Base-by-base conservation (phyloP, 2,113 vertebrate species). In the Alectura lathami region DNA sequence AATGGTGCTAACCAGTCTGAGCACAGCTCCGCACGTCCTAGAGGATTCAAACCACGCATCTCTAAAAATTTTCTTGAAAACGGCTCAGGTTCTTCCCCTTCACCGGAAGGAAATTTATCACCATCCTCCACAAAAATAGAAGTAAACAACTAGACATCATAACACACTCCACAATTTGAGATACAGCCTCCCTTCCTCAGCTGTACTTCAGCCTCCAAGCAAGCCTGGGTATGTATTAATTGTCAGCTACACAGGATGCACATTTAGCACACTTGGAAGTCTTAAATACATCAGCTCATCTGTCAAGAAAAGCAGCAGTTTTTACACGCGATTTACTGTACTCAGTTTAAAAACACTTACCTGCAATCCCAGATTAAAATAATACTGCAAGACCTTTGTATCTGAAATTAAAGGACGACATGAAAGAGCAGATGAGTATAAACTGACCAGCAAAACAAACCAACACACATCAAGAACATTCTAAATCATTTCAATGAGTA, bases 331-430 rank as follows among this genome's bases (percentile, higher is more conserved):
- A 73, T 91, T 79, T 68, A 36, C 69, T 60, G 11, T 9, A 48
- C 4, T 70, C 8, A 60, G 64, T 67, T 73, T 27, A 81, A 91
- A 94, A 86, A 67, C 34, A 95, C 98, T 97, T 98, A 99, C 99
- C 98, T 99, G 99, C 81, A 99, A 97, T 70, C 99, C 99, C 40
- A 99, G 96, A 96, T 99, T 99, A 97, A 99, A 99, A 95, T 99
- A 99, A 93, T 99, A 99, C 97, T 99, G 98, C 50, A 99, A 97
- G 60, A 99, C 97, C 87, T 99, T 99, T 94, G 97, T 98, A 98
- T 99, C 99, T 99, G 96, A 96, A 98, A 97, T 42, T 38, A 70
- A 93, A 97, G 93, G 67, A 88, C 2, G 36, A 30, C 40, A 70
- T 84, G 92, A 51, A 63, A 53, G 20, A 83, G 60, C 17, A 92